Percentiles rank a stretch among this genome's conserved stretches.
Evolutionary conservation across 1,140 invertebrate genomes (phyloP).

Genomic region (Protaetia brevitarsis): DNA sequence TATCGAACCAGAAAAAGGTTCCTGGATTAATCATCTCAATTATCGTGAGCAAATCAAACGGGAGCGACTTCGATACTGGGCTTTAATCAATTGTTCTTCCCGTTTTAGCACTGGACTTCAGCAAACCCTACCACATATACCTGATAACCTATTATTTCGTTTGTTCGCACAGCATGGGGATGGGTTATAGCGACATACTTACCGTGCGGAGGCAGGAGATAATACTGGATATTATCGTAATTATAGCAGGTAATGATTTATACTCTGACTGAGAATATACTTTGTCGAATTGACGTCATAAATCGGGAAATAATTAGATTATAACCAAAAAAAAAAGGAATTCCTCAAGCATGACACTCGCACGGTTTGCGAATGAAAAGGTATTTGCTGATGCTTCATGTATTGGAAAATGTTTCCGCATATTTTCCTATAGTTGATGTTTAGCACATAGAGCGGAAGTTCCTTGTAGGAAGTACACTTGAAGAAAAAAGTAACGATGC

Average conservation of each 20-base stretch:
- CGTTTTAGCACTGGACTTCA: neutral
- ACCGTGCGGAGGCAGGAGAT: neutral
- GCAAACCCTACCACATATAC: slow-evolving; percentile 7
- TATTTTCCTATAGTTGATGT: too few relatives aligned
- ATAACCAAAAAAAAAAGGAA: too few relatives aligned
- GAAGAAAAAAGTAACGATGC: too few relatives aligned
- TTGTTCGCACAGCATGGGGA: neutral
- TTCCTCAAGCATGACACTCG: too few relatives aligned
- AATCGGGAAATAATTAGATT: too few relatives aligned
- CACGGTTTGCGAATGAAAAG: too few relatives aligned
- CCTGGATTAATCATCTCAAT: neutral
- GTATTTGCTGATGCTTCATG: too few relatives aligned
- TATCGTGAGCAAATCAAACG: neutral
- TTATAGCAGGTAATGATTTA: slow-evolving; percentile 22
- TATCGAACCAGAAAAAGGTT: neutral
- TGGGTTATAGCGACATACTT: slow-evolving; percentile 16
- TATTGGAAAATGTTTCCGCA: too few relatives aligned
- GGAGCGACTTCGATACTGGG: neutral
- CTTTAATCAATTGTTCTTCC: too few relatives aligned
- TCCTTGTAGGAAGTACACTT: too few relatives aligned
- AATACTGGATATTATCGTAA: slow-evolving; percentile 11
- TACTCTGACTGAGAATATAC: neutral
- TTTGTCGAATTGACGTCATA: too few relatives aligned
- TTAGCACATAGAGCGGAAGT: too few relatives aligned
- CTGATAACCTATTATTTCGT: slow-evolving; percentile 20